Evolutionary conservation across 1,140 invertebrate species (phyloP).

Genomic region (Bombus confusus): DNA sequence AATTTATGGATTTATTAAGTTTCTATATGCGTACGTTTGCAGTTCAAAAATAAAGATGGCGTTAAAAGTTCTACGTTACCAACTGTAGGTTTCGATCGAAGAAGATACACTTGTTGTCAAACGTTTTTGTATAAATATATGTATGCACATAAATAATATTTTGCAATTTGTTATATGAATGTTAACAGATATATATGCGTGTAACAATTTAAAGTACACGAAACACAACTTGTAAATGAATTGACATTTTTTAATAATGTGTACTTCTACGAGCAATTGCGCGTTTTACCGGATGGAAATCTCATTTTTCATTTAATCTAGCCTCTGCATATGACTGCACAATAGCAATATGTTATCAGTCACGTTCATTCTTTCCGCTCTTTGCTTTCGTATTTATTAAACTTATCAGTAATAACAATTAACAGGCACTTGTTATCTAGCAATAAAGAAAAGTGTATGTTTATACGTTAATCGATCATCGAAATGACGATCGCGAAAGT

Average conservation of each 20-base stretch:
- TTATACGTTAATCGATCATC: constrained; percentile 1
- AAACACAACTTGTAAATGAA: neutral
- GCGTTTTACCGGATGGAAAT: neutral
- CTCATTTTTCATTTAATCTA: neutral
- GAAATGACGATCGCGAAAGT: constrained; percentile 16
- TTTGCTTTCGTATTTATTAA: constrained; percentile 22
- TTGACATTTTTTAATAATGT: neutral
- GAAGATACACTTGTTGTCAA: neutral
- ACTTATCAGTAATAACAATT: constrained; percentile 7
- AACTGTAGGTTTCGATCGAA: constrained; percentile 1
- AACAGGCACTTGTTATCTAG: constrained; percentile 12
- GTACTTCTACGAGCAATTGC: neutral
- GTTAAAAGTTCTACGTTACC: constrained; percentile 10
- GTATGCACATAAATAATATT: neutral
- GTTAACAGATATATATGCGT: neutral
- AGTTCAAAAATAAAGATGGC: constrained; percentile 26
- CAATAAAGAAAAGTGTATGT: neutral
- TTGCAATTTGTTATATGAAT: neutral
- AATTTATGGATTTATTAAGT: neutral
- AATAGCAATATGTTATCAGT: constrained; percentile 26
- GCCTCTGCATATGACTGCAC: neutral
- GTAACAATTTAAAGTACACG: neutral
- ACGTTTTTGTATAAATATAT: neutral
- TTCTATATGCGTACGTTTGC: neutral
- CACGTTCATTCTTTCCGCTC: constrained; percentile 31